Evolutionary conservation across 1,140 invertebrate genomes (phyloP), one percentile per base, ranked within the genome.

Genomic region (Lordiphosa stackelbergi): DNA sequence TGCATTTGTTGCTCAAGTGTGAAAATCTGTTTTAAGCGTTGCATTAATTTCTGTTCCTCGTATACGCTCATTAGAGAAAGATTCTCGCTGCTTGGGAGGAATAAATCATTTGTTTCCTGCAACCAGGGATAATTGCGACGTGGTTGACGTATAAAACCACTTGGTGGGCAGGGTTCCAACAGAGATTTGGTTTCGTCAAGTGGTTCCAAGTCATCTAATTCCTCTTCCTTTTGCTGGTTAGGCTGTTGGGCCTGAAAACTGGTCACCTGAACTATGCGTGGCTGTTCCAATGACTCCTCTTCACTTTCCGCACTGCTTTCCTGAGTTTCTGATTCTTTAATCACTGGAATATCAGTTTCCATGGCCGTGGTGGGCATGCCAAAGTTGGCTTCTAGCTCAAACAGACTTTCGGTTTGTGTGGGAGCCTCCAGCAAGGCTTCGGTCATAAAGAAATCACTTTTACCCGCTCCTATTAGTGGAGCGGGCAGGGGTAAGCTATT

Each of bases 31-130:
- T 51, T 88, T 19, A 70, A 85, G 61, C 88, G 89, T 52, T 90
- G 88, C 9, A 92, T 66, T 9, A 93, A 56, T 66, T 90, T 89
- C 16, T 85, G 73, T 74, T 93, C 92, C 69, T 93, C 91, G 66
- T 90, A 90, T 41, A 89, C 70, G 51, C 88, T 91, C 88, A 93
- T 91, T 65, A 85, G 72, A 0, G 73, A 68, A 66, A 84, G 65
- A 22, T 61, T 53, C 12, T 62, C 42, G 16, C 6, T 24, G 41
- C 47, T 22, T 3, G 47, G 36, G 4, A 36, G 7, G 1, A 40
- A 0, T 3, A 38, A 10, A 8, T 68, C 54, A 9, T 43, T 47
- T 1, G 55, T 51, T 19, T 61, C 66, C 41, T 85, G 73, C 34
- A 85, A 36, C 86, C 87, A 88, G 5, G 84, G 86, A 69, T 72